phyloP scores from a whole-genome alignment of 2,888 invertebrate genomes.

The Eupithecia exiguata region DNA sequence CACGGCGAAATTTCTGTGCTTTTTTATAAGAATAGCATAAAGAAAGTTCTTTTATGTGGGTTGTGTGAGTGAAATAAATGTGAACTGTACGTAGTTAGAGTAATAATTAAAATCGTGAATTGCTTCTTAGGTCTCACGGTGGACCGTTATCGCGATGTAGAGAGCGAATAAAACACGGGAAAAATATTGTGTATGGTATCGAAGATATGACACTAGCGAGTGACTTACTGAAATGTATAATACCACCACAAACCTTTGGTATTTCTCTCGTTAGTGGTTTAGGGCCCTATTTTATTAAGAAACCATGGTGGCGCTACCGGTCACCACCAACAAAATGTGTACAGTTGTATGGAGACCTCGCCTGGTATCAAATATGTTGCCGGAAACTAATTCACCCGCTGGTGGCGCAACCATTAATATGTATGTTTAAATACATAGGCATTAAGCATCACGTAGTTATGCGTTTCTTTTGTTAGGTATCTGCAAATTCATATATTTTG shows the following conservation, averaged over 20 bases:
- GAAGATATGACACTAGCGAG: conserved; percentile 28
- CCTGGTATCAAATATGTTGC: no score
- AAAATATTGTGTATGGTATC: conserved; percentile 42
- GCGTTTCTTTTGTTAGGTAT: not conserved
- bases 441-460: not conserved
- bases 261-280: not conserved
- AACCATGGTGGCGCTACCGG: no score
- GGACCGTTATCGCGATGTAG: conserved; percentile 57
- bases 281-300: no score
- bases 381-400: no score
- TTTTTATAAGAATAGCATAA: conserved; percentile 31
- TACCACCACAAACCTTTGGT: not conserved
- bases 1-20: not conserved
- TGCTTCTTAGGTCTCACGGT: conserved; percentile 57
- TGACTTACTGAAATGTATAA: not conserved
- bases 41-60: conserved; percentile 42
- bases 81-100: conserved; percentile 40
- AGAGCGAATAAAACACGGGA: conserved; percentile 57
- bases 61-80: conserved; percentile 44
- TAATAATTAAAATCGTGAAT: conserved; percentile 55
- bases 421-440: no score
- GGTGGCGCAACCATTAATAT: no score
- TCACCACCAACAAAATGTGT: no score
- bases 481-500: not conserved
- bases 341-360: no score